Evolutionary conservation across 2,113 vertebrate genomes (phyloP), one percentile per base, ranked within the genome.

Genomic region (Fulmarus glacialis): DNA sequence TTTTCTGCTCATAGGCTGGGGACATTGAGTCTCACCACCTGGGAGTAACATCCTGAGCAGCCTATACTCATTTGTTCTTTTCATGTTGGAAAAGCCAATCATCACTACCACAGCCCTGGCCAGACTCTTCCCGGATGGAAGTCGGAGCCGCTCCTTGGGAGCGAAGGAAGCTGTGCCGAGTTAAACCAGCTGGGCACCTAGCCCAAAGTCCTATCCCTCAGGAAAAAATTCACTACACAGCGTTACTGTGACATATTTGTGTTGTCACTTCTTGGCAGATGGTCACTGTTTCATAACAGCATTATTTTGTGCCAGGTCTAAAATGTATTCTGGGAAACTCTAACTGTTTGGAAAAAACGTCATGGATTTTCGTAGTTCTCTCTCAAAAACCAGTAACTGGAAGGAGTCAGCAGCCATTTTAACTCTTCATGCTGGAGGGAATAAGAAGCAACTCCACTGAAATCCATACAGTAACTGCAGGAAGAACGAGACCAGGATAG

Each of bases 231-330:
- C 68, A 19, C 58, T 73, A 21, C 26, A 45, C 6, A 50, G 40
- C 7, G 36, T 47, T 50, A 52, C 73, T 77, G 81, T 56, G 78
- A 64, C 84, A 59, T 68, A 85, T 73, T 75, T 85, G 62, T 21
- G 7, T 75, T 89, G 93, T 72, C 29, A 30, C 47, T 75, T 42
- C 68, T 85, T 93, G 91, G 87, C 93, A 93, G 42, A 75, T 4
- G 23, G 48, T 77, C 22, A 40, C 78, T 9, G n/a, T 91, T 92
- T 91, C 66, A 6, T 91, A 94, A 94, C 62, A 80, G 30, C 66
- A 14, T 43, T 80, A 32, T 77, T 89, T 80, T 38, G 42, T 68
- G 78, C 84, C 62, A 89, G 87, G 24, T 42, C 78, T 45, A 73
- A 62, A 81, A 64, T 80, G 53, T 38, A 45, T 80, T 90, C 62